A percentile compares a stretch with the other conserved stretches of the same genome.
Conservation (phyloP, 2,113 vertebrate genomes). For the Anseranas semipalmata region DNA sequence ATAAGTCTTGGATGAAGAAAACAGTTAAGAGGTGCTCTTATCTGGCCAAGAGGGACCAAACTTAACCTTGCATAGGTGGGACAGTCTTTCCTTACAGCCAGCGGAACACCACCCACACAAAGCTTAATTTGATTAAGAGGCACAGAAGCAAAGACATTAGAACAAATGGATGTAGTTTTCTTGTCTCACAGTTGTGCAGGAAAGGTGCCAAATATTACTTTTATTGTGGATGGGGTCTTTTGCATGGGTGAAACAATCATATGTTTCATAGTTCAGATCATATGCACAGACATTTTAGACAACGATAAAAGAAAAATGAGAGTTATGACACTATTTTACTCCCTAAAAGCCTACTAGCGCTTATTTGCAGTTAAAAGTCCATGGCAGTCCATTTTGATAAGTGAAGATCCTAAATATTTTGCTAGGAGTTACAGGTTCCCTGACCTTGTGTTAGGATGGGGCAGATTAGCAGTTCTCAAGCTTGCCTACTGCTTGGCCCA, state of each 20-base stretch:
- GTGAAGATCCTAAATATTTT: neutral
- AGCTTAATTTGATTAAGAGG: neutral
- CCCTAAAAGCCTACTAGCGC: neutral
- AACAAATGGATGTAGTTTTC: neutral
- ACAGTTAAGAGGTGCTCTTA: neutral
- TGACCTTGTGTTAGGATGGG: neutral
- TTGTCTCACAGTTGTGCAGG: neutral
- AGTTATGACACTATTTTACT: neutral
- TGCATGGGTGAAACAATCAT: neutral
- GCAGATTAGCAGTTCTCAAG: neutral
- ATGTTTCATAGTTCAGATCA: neutral
- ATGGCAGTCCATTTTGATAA: neutral
- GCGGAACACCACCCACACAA: neutral
- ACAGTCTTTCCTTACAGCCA: neutral
- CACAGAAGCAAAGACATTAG: neutral
- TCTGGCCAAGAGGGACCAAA: neutral
- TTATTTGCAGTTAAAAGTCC: neutral
- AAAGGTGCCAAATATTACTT: neutral
- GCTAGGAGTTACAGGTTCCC: neutral
- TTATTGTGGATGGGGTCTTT: neutral
- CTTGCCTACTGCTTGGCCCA: neutral
- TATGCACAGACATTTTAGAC: neutral
- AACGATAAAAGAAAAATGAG: neutral
- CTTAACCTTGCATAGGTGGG: too few relatives aligned
- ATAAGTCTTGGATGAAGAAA: neutral